Base-by-base conservation (phyloP, 2,888 invertebrate species). In the Tinea trinotella region DNA sequence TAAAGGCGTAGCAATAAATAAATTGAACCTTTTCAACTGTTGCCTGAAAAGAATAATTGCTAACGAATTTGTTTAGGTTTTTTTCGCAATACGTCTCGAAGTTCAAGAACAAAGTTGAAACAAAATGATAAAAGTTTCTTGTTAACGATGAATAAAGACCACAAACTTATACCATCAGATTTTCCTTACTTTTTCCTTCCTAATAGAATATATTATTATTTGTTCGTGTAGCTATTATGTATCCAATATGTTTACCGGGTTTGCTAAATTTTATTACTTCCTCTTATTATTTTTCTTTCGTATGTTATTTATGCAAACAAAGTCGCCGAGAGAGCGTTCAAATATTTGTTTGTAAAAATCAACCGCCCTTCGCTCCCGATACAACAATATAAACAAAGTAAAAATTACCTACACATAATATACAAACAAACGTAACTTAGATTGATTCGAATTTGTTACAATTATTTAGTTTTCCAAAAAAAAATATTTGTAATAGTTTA, bases 141-240 rank as follows among this genome's bases (percentile, higher is more conserved):
- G 54, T 59, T 64, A 64, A 66, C 65, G 63, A 67, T 64, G 64
- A 65, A 69, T 65, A 65, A 67, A 64, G 62, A 59, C 63, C 62
- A 58, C 57, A 60, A 64, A 58, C 61, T 62, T 59, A 55, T 36
- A 22, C 30, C 22, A 49, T 34, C 57, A 30, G 44, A 30, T 52
- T 57, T 60, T 57, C 57, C 57, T 56, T 59, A 40, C 64, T 63
- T 60, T 59, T 61, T 61, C 56, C 61, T 63, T 58, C 60, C 59
- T 59, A 57, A 57, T 58, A 56, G 58, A 60, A 57, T 53, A 56
- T 58, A 40, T 40, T 15, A 40, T 54, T 35, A 49, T 54, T 54
- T 54, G 36, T 54, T 35, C 36, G 50, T 7, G 35, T 15, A 30
- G 7, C 50, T 17, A 54, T 50, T 54, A 36, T 36, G 19, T 24